Evolutionary conservation across 2,888 invertebrate genomes (phyloP).

Genomic region (Muschampia plurimacula): DNA sequence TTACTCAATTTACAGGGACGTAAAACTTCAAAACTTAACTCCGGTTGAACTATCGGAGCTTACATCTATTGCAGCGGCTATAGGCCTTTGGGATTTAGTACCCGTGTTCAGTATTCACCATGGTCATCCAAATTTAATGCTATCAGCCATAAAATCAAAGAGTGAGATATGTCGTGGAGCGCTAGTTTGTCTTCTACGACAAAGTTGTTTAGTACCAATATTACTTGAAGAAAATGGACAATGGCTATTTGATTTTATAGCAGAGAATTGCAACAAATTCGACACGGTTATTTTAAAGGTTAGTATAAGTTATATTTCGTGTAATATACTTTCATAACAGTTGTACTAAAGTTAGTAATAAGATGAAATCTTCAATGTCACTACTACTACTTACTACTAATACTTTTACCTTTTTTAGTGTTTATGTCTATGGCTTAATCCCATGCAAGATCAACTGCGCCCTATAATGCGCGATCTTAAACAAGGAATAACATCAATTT

Average conservation of each 20-base stretch:
- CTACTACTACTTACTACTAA: conserved; percentile 25
- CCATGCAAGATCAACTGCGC: conserved; percentile 77
- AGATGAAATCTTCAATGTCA: background rate
- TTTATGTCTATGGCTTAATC: conserved; percentile 77
- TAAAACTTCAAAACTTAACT: conserved; percentile 64
- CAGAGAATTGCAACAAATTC: conserved; percentile 78
- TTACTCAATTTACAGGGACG: conserved; percentile 59
- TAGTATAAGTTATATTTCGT: conserved; percentile 37
- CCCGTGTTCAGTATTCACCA: conserved; percentile 72
- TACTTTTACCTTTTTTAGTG: conserved; percentile 58
- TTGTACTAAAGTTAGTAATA: background rate
- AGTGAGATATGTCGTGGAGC: conserved; percentile 71
- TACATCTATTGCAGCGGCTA: conserved; percentile 64
- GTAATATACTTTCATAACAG: background rate
- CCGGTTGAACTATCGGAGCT: conserved; percentile 65
- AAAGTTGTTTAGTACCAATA: conserved; percentile 67
- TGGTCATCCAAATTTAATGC: conserved; percentile 66
- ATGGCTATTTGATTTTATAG: conserved; percentile 81
- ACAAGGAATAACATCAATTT: conserved; percentile 72
- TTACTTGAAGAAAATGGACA: conserved; percentile 76
- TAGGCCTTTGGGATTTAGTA: conserved; percentile 80
- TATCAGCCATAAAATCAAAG: conserved; percentile 62
- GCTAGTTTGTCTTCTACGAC: conserved; percentile 60
- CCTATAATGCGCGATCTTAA: conserved; percentile 77
- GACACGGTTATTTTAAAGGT: conserved; percentile 86